A percentile compares a stretch with the other conserved stretches of the same genome.
Evolutionary conservation across 2,888 invertebrate species (phyloP).

Genomic region (Andrena fulva): DNA sequence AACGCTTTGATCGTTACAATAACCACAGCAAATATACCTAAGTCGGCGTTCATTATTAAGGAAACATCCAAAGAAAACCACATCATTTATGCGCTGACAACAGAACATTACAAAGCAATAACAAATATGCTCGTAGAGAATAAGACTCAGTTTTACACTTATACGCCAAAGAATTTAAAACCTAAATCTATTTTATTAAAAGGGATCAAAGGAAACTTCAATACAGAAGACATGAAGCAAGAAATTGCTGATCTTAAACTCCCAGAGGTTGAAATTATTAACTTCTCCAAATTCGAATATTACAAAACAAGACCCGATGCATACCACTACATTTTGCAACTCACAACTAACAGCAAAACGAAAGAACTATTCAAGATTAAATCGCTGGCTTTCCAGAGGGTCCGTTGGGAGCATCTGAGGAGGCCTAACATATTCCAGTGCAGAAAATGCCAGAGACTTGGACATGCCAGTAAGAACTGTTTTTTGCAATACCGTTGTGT

Average conservation of each 20-base stretch:
- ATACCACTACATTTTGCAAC: background rate
- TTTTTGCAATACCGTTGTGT: background rate
- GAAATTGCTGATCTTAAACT: background rate
- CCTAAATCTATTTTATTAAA: background rate
- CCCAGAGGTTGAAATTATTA: background rate
- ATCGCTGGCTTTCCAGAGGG: background rate
- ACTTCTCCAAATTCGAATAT: background rate
- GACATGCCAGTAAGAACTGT: background rate
- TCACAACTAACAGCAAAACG: background rate
- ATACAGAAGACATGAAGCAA: background rate
- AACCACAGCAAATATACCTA: no score
- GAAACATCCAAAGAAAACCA: no score
- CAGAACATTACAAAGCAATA: no score
- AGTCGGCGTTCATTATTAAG: no score
- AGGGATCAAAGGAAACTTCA: background rate
- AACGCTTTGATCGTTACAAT: no score
- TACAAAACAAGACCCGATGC: background rate
- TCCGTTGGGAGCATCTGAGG: background rate
- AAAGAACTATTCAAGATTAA: background rate
- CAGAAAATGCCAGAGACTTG: slow-evolving; percentile 6
- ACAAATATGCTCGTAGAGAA: no score
- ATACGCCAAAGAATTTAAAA: background rate
- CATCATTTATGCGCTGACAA: no score
- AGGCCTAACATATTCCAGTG: background rate
- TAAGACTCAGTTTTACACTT: background rate